These are phyloP conservation scores for Peromyscus melanophrys DNA, from an alignment of 2,797 vertebrate genomes.

Conservation along the genomic window DNA sequence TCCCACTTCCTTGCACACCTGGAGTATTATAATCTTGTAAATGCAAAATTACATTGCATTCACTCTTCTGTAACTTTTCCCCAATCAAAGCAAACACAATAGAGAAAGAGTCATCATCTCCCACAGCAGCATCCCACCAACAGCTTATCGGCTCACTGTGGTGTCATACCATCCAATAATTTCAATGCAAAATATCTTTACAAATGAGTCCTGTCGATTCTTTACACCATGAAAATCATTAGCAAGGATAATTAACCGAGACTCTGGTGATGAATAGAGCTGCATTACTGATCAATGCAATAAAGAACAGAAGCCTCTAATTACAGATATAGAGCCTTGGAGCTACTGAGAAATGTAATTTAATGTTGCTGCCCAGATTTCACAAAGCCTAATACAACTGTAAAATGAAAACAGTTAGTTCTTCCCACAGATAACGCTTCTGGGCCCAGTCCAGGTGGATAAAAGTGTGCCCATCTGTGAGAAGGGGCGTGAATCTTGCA, in stretches of 20 bases:
- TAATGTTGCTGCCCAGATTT: conserved; percentile 79
- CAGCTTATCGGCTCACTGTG: conserved; percentile 76
- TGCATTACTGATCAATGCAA: conserved; percentile 87
- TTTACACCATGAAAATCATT: conserved; percentile 87
- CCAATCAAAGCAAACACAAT: conserved; percentile 64
- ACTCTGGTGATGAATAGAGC: conserved; percentile 85
- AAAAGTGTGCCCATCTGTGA: conserved; percentile 49
- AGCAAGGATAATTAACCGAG: conserved; percentile 88
- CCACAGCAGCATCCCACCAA: conserved; percentile 51
- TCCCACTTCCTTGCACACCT: conserved; percentile 50
- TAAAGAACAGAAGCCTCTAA: conserved; percentile 89
- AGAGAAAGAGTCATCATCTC: conserved; percentile 70
- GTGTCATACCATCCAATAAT: conserved; percentile 80
- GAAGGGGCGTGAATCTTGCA: conserved; percentile 61
- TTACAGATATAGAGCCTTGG: conserved; percentile 86
- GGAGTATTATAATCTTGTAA: conserved; percentile 74
- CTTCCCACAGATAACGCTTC: conserved; percentile 74
- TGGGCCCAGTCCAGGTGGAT: conserved; percentile 78
- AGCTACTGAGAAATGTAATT: conserved; percentile 86
- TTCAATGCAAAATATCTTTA: conserved; percentile 78
- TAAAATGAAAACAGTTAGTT: conserved; percentile 83
- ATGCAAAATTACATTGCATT: conserved; percentile 62
- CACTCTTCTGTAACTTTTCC: conserved; percentile 23
- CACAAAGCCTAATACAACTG: conserved; percentile 79
- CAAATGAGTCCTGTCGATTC: conserved; percentile 82